phyloP scores from a whole-genome alignment of 2,888 invertebrate species.

The Cantharis rustica region DNA sequence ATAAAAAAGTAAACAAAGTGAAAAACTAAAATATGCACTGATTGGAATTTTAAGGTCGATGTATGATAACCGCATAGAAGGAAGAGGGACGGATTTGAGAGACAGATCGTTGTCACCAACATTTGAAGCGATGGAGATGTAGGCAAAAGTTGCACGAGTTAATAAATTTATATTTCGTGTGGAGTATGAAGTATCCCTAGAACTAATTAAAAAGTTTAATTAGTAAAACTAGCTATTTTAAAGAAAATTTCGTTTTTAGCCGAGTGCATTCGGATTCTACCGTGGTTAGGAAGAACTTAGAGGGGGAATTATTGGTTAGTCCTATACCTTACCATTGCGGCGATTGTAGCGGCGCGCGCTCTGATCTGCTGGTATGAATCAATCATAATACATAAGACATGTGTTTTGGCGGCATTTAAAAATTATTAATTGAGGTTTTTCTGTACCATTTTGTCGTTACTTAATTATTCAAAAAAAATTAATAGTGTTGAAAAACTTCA shows the following conservation, averaged over 20 bases:
- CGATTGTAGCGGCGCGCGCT: conserved; percentile 41
- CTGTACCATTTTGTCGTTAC: neutral
- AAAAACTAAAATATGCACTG: neutral
- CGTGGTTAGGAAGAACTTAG: conserved; percentile 41
- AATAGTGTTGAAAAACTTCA: neutral
- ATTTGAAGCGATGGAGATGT: neutral
- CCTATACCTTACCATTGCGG: conserved; percentile 44
- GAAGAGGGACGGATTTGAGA: neutral
- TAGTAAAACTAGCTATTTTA: conserved; percentile 36
- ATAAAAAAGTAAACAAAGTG: neutral
- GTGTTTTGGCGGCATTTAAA: conserved; percentile 33
- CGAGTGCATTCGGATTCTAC: conserved; percentile 46
- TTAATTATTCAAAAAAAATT: neutral
- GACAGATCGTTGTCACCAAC: neutral
- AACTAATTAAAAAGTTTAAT: conserved; percentile 33
- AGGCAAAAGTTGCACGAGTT: neutral
- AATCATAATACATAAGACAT: conserved; percentile 38
- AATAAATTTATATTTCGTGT: neutral
- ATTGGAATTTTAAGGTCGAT: neutral
- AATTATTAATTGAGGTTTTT: conserved; percentile 5
- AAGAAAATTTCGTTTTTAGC: conserved; percentile 47
- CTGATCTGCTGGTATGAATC: conserved; percentile 38
- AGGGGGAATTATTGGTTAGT: conserved; percentile 49
- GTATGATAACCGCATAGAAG: neutral
- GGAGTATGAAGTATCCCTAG: conserved; percentile 3